A percentile compares a stretch with the other conserved stretches of the same genome.
Conservation (phyloP, 1,140 invertebrate genomes). For the Drosophila punjabiensis region DNA sequence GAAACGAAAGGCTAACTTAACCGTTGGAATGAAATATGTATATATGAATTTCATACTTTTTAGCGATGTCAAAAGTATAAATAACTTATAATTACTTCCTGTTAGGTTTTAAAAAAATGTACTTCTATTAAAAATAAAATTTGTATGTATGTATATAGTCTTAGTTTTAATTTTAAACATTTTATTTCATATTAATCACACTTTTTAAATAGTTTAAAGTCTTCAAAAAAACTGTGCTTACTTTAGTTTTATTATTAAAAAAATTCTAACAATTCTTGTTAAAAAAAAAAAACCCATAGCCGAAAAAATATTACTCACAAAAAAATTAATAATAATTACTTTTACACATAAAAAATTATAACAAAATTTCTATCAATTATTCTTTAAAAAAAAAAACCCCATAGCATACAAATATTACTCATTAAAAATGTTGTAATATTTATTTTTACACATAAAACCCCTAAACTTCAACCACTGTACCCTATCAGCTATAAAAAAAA, state of each 20-base stretch:
- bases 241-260: background rate
- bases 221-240: too few species aligned
- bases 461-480: slow-evolving; percentile 28
- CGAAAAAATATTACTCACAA: background rate
- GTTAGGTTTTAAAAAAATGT: too few species aligned
- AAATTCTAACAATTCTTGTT: too few species aligned
- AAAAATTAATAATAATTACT: too few species aligned
- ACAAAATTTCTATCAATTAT: background rate
- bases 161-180: background rate
- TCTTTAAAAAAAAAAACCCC: background rate
- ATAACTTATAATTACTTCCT: too few species aligned
- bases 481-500: slow-evolving; percentile 12
- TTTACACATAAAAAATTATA: background rate
- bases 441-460: background rate
- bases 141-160: background rate
- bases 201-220: background rate
- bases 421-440: background rate
- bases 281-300: background rate
- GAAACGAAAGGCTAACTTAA: too few species aligned
- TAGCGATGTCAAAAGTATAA: too few species aligned
- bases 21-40: too few species aligned
- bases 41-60: too few species aligned
- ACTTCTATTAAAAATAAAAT: too few species aligned
- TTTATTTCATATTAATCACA: background rate
- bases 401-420: background rate